Conservation (phyloP, 2,113 vertebrate species). For the Rhipidura dahli region DNA sequence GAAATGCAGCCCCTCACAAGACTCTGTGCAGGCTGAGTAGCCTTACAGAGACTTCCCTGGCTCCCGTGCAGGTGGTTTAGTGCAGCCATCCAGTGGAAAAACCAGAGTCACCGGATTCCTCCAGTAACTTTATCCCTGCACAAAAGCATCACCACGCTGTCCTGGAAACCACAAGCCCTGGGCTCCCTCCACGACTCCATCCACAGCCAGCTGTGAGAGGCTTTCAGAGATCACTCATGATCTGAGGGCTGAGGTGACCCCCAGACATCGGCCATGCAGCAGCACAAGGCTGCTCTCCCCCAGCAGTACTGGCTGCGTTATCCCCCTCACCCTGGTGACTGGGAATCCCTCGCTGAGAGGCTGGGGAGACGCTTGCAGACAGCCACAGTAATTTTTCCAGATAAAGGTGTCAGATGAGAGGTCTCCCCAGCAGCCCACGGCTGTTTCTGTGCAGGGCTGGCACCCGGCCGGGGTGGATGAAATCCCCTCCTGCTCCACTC, state of each 20-base stretch:
- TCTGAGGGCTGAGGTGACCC: neutral
- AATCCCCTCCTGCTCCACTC: neutral
- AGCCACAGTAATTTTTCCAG: constrained; percentile 23
- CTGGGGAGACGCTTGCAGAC: neutral
- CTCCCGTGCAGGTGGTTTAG: constrained; percentile 36
- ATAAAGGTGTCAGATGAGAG: neutral
- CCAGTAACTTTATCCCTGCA: neutral
- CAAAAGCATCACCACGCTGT: neutral
- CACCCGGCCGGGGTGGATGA: neutral
- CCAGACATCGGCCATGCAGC: accelerated
- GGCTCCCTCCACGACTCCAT: neutral
- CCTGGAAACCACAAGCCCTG: neutral
- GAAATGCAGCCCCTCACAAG: neutral
- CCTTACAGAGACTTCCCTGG: neutral
- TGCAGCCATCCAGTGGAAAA: constrained; percentile 22
- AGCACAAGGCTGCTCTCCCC: neutral
- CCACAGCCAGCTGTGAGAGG: neutral
- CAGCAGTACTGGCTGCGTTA: neutral
- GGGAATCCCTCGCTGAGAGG: neutral
- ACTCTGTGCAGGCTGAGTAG: neutral
- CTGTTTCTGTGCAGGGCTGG: neutral
- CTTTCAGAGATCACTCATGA: neutral
- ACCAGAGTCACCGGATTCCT: constrained; percentile 37
- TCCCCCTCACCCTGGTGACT: neutral
- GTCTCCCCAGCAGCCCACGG: neutral